Base-by-base conservation (phyloP, 1,140 invertebrate species). In the Meloidogyne floridensis region DNA sequence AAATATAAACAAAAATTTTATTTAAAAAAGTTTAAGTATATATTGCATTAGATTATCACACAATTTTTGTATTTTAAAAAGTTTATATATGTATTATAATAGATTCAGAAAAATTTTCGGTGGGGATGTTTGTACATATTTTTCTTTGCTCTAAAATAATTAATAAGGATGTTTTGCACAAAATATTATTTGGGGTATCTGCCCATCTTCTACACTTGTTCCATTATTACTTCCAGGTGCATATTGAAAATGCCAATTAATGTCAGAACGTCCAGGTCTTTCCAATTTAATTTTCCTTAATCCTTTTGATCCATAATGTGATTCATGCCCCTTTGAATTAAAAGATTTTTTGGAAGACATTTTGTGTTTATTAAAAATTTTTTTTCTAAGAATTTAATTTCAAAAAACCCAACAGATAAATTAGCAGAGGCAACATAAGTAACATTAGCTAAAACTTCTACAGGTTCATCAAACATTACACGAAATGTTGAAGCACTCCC, bases 171-270 rank as follows among this genome's bases (percentile, higher is more conserved):
- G 74, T 71, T 83, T 83, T 20, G 71, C 73, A 56, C 92, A 95
- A 91, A 96, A 96, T 82, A 95, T 94, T 75, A 96, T 94, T 90
- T 95, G 94, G 10, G 95, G 95, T 86, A 96, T 95, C 91, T 96
- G 95, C 80, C 95, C 95, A 90, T 95, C 94, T 88, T 96, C 95
- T 1, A 95, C 94, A 3, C 94, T 94, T 1, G 95, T 95, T 11
- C 95, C 95, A 90, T 96, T 96, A 90, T 95, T 95, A 89, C 95
- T 95, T 32, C 94, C 94, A 20, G 94, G 93, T 13, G 94, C 94
- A 88, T 94, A 95, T 1, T 93, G 94, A 90, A 96, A 96, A 89
- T 94, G 93, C 90, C 96, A 96, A 10, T 93, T 94, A 3, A 95
- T 82, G 42, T 72, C 81, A 7, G 80, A 79, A 13, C 70, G 77